A percentile compares a stretch with the other conserved stretches of the same genome.
phyloP scores from a whole-genome alignment of 2,888 invertebrate genomes.

The Zele albiditarsus region DNA sequence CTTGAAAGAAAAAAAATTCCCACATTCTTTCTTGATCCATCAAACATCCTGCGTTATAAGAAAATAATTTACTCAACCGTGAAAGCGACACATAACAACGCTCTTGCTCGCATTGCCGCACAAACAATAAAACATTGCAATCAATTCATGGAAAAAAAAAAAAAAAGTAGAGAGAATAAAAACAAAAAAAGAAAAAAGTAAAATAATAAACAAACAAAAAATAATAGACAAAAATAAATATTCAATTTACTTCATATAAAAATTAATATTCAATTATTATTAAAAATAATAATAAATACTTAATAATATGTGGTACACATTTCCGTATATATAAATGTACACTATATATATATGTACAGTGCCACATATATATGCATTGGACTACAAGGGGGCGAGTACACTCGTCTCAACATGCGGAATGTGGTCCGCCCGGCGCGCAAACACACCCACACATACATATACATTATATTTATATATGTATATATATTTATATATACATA shows the following conservation, averaged over 20 bases:
- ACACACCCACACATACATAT: constrained; percentile 48
- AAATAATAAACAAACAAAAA: no score
- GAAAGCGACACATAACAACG: background rate
- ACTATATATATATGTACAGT: background rate
- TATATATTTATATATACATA: constrained; percentile 38
- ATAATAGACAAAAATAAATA: no score
- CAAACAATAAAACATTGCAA: background rate
- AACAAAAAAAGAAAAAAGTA: no score
- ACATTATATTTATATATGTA: constrained; percentile 36
- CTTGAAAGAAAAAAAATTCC: constrained; percentile 15
- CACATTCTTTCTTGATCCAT: constrained; percentile 28
- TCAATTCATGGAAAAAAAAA: background rate
- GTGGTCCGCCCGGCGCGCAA: constrained; percentile 66
- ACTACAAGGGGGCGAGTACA: constrained; percentile 49
- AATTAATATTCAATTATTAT: no score
- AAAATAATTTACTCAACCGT: background rate
- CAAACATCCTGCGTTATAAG: constrained; percentile 4
- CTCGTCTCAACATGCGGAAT: constrained; percentile 66
- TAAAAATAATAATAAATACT: no score
- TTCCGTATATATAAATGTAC: constrained; percentile 1
- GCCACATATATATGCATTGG: constrained; percentile 16
- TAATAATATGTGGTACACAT: constrained; percentile 12
- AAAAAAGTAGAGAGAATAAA: background rate
- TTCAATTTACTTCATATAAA: no score
- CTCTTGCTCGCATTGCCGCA: no score